Base-by-base conservation (phyloP, 1,140 invertebrate species). In the Aphidius gifuensis region DNA sequence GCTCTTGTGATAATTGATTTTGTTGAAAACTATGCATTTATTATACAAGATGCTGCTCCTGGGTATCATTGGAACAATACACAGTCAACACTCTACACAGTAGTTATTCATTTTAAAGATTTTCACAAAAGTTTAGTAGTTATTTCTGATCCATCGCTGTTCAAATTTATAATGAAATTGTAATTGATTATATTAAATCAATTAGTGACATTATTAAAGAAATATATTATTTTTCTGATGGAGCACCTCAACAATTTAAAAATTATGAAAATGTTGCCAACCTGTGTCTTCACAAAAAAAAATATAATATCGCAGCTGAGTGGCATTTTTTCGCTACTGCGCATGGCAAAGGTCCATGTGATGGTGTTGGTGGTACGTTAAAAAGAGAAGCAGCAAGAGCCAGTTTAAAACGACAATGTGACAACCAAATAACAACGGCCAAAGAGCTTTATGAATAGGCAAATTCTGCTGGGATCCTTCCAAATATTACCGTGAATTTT, bases 251-350 rank as follows among this genome's bases (percentile, higher is more conserved):
- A 51, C 58, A 65, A 32, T 72, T 66, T 57, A 72, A 72, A 65
- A 72, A 72, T 57, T 45, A 56, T 38, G 66, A 59, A 51, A 65
- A 69, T 56, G 62, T 70, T 58, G 21, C 44, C 8, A 72, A 69
- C 48, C 40, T 72, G 47, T 64, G 55, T 42, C 56, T 60, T 45
- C 58, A 55, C 21, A 43, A 64, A 48, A 11, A 60, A n/a, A 64
- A 68, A 61, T 67, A 64, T 61, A 50, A 56, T 47, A 60, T 66
- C n/a, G 40, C 49, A 45, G 66, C 62, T 40, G 66, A 68, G 40
- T 77, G 74, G 73, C 48, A 69, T 54, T 75, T 74, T 64, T 74
- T 64, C 61, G 69, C 73, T 32, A 75, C 71, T 40, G 47, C 61
- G 5, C 75, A 74, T 66, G 73, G 75, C n/a, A 72, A 71, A 68